These are phyloP conservation scores for Apostichopus parvimensis DNA, from an alignment of 35 echinoderm and acorn worm genomes.

Conservation along the genomic window DNA sequence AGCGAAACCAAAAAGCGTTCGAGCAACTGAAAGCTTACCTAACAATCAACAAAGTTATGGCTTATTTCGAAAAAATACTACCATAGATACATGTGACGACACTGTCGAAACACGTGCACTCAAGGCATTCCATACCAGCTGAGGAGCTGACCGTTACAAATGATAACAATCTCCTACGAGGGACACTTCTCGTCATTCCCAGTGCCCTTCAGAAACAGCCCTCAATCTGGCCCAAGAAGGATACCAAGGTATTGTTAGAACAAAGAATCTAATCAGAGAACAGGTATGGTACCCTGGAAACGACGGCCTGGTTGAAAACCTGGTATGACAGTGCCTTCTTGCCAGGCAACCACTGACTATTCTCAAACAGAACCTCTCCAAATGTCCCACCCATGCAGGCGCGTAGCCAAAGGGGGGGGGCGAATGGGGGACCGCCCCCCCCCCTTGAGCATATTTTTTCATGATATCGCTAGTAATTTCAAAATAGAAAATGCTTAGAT, in stretches of 20 bases:
- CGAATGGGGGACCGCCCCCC: no score
- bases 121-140: not conserved
- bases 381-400: conserved; percentile 16
- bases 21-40: conserved; percentile 48
- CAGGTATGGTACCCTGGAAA: conserved; percentile 45
- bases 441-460: no score
- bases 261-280: conserved; percentile 40
- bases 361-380: conserved; percentile 49
- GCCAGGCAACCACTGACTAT: conserved; percentile 45
- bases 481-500: no score
- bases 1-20: conserved; percentile 37
- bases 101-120: conserved; percentile 30
- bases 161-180: conserved; percentile 28
- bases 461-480: no score
- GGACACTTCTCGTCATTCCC: conserved; percentile 23
- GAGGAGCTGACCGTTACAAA: conserved; percentile 57
- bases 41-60: conserved; percentile 44
- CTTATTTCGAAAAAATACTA: conserved; percentile 58
- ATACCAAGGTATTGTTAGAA: conserved; percentile 54
- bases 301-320: conserved; percentile 19
- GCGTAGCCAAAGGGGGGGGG: no score
- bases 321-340: conserved; percentile 34
- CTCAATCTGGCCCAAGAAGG: conserved; percentile 32
- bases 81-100: not conserved
- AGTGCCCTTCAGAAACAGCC: conserved; percentile 5